Base-by-base conservation (phyloP, 2,113 vertebrate species). In the Tachysurus fulvidraco region DNA sequence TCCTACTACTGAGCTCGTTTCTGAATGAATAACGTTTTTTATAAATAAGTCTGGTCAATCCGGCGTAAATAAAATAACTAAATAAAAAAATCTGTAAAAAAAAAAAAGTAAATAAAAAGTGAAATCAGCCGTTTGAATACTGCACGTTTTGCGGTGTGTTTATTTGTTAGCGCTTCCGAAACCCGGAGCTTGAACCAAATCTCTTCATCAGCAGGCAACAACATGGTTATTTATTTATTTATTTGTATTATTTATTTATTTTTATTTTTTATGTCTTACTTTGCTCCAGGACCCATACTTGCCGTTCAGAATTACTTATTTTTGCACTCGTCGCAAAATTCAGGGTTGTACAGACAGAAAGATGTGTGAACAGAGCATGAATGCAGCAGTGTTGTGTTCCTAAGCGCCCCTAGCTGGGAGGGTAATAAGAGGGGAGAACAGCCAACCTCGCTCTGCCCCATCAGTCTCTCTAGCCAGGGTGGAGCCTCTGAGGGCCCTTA, bases 141-240 rank as follows among this genome's bases (percentile, higher is more conserved):
- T 17, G 52, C 62, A 73, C 69, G 41, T 85, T 83, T 87, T 87
- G 21, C 36, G 14, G 59, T 41, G 44, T 55, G 60, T 83, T 85
- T 80, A 54, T 81, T 85, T 79, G 71, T 30, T 88, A 87, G 30
- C 88, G 82, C 74, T 71, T 82, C 83, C 89, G 41, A 62, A 41
- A 50, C 82, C 52, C 87, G 57, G 78, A 62, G 87, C 81, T 90
- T 81, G 86, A 91, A 90, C 69, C 11, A 4, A 36, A 83, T 87
- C 79, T 91, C 82, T 85, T 93, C 90, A 90, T 93, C 90, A 91
- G 92, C 91, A 92, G 86, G 89, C 91, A 90, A 89, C 88, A 88
- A 92, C 92, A 93, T 88, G 87, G 90, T 88, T 85, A 87, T 87
- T 87, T 36, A 36, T 36, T 36, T 36, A 36, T 36, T 36, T 36